Evolutionary conservation across 2,888 invertebrate species (phyloP), one percentile per base, ranked within the genome.

Genomic region (Lasioglossum pauxillum): DNA sequence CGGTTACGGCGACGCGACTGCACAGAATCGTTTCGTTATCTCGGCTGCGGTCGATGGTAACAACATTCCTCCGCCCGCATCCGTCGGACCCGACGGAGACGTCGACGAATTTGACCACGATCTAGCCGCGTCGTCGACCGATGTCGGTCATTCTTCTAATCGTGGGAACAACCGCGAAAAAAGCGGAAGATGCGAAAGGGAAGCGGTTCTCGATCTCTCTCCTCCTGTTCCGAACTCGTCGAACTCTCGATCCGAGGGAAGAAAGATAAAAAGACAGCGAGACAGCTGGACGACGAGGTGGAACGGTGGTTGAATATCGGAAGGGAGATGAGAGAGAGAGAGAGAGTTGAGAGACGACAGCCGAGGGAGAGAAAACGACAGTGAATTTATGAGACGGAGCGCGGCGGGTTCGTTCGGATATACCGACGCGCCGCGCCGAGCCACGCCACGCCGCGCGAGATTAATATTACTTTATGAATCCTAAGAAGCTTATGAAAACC

Each of bases 401-500:
- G 78, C 80, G 82, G 80, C 81, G 67, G 67, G 67, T 64, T 64
- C 60, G 60, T 27, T 86, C 83, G 86, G 86, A 90, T 90, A 89
- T 91, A 91, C 86, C 81, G 84, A 82, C 88, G 84, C 78, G 87
- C 31, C 60, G 19, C 67, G 67, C 67, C 87, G 80, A 73, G 78
- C 79, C 88, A 81, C 77, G 87, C 60, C 60, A 31, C 67, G 67
- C 67, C 87, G 84, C 75, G 76, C 80, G 90, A 91, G 91, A 91
- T 91, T 91, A 91, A 91, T 91, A 91, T 90, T 90, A 90, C 91
- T 91, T 91, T 91, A 91, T 92, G 92, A 91, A 91, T 91, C 90
- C 91, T 91, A 91, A 91, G 91, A 90, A 92, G 91, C 91, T 91
- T 91, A 91, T 92, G 91, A 92, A 91, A 90, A 91, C 89, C 88